Conservation (phyloP, 1,140 invertebrate species). For the Drosophila kikkawai region DNA sequence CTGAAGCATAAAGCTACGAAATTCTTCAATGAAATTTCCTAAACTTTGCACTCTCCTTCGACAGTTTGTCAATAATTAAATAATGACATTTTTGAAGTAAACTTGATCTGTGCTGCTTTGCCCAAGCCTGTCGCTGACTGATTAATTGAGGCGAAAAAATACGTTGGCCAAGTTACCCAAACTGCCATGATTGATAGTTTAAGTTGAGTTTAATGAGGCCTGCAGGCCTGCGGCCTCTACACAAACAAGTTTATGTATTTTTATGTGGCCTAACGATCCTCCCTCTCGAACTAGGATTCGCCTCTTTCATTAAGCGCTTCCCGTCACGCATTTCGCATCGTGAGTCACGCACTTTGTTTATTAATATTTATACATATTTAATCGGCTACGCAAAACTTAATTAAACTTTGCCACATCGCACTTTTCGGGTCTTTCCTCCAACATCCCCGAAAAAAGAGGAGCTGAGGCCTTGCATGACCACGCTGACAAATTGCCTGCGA, state of each 20-base stretch:
- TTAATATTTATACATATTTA: conserved; percentile 64
- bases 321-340: conserved; percentile 7
- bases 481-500: conserved; percentile 52
- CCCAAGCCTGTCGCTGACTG: conserved; percentile 49
- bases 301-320: conserved; percentile 4
- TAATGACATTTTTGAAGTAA: conserved; percentile 9
- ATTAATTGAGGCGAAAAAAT: conserved; percentile 67
- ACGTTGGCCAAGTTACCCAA: conserved; percentile 34
- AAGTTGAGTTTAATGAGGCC: conserved; percentile 65
- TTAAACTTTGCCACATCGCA: conserved; percentile 50
- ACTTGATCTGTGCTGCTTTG: conserved; percentile 6
- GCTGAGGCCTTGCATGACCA: conserved; percentile 34
- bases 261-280: background rate
- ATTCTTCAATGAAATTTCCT: background rate
- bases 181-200: conserved; percentile 70
- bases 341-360: conserved; percentile 40
- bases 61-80: background rate
- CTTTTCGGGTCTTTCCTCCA: conserved; percentile 6
- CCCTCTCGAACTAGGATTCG: background rate
- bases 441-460: conserved; percentile 9
- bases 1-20: too few relatives aligned
- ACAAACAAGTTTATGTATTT: conserved; percentile 11
- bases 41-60: background rate
- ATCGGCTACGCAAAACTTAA: conserved; percentile 57
- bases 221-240: conserved; percentile 11